phyloP scores from a whole-genome alignment of 1,140 invertebrate species.

The Drosophila setifemur region DNA sequence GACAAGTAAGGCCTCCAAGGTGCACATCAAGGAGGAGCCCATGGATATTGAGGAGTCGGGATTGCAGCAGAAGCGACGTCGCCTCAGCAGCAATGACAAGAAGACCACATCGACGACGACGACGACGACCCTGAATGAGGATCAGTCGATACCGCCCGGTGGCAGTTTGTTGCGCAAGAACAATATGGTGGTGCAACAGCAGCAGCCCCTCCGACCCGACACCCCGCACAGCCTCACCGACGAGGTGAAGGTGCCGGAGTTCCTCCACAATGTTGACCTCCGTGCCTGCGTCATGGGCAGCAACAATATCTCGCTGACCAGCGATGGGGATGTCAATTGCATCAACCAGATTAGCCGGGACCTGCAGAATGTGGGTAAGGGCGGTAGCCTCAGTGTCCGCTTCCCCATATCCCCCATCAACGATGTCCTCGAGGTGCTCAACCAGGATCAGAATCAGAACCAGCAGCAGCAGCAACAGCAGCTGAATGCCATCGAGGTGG shows the following conservation, averaged over 20 bases:
- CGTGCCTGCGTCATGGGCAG: slow-evolving; percentile 78
- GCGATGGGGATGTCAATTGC: slow-evolving; percentile 21
- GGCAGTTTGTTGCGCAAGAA: slow-evolving; percentile 69
- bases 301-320: slow-evolving; percentile 70
- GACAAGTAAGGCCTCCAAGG: background rate
- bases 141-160: slow-evolving; percentile 70
- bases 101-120: background rate
- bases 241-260: slow-evolving; percentile 42
- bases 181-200: background rate
- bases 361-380: slow-evolving; percentile 69
- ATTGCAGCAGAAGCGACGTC: slow-evolving; percentile 15
- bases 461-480: background rate
- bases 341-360: slow-evolving; percentile 67
- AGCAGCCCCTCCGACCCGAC: slow-evolving; percentile 40
- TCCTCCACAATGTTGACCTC: slow-evolving; percentile 72
- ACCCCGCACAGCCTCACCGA: slow-evolving; percentile 57
- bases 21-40: slow-evolving; percentile 39
- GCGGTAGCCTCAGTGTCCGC: background rate
- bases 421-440: slow-evolving; percentile 68
- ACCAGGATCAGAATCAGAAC: slow-evolving; percentile 5
- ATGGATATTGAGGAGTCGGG: slow-evolving; percentile 7
- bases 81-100: slow-evolving; percentile 4
- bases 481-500: background rate
- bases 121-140: slow-evolving; percentile 3
- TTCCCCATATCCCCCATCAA: slow-evolving; percentile 20